Conservation (phyloP, 2,797 vertebrate genomes). For the Gephyroberyx darwinii region DNA sequence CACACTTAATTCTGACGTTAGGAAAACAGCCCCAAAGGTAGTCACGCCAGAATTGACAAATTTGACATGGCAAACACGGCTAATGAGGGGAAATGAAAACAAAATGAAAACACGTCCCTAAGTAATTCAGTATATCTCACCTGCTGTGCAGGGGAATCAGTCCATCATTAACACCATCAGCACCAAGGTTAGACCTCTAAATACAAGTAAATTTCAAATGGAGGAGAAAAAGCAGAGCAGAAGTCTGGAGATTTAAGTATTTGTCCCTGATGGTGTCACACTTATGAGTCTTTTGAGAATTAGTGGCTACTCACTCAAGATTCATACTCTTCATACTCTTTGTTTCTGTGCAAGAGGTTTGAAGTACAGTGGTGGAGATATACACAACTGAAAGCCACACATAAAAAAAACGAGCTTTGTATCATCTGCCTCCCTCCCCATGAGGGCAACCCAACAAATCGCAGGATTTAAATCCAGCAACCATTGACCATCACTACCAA, state of each 20-base stretch:
- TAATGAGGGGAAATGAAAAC: background rate
- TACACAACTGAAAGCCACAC: background rate
- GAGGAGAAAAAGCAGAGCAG: background rate
- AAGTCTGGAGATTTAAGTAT: background rate
- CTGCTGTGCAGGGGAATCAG: background rate
- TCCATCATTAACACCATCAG: background rate
- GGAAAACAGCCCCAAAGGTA: background rate
- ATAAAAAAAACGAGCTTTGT: background rate
- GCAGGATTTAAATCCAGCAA: constrained; percentile 9
- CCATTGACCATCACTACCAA: constrained; percentile 1
- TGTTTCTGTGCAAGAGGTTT: background rate
- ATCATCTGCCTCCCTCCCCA: constrained; percentile 4
- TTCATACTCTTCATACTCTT: background rate
- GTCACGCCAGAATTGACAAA: background rate
- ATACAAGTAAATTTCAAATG: background rate
- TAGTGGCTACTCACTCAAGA: background rate
- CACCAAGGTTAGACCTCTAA: background rate
- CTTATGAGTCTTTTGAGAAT: too few relatives aligned
- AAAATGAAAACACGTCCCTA: background rate
- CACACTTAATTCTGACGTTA: background rate
- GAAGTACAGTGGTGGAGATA: background rate
- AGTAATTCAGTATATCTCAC: background rate
- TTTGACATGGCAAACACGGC: too few relatives aligned
- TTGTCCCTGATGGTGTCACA: too few relatives aligned
- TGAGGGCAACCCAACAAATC: background rate